These are phyloP conservation scores for Pagrus major DNA, from an alignment of 2,113 vertebrate species.

Conservation along the genomic window DNA sequence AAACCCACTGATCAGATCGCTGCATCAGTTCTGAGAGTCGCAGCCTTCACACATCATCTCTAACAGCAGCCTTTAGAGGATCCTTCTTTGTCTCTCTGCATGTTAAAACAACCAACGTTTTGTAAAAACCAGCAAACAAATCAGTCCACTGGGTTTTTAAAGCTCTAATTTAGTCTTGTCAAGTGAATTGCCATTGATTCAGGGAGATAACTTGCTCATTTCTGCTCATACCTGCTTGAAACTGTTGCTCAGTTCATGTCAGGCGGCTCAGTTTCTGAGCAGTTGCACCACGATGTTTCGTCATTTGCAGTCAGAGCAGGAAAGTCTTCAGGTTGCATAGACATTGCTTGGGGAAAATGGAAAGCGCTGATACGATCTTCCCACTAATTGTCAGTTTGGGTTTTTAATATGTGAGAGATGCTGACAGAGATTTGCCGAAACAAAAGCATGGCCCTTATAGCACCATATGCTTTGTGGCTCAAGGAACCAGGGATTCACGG, in stretches of 20 bases:
- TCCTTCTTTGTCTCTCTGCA: background rate
- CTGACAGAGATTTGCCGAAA: background rate
- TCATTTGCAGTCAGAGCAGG: constrained; percentile 43
- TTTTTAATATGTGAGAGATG: background rate
- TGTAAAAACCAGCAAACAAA: constrained; percentile 16
- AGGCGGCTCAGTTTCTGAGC: constrained; percentile 11
- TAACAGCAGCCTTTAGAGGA: background rate
- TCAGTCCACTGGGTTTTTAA: constrained; percentile 20
- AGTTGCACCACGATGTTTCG: no score
- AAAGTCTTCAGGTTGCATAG: constrained; percentile 5
- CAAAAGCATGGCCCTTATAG: background rate
- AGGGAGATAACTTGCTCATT: constrained; percentile 6
- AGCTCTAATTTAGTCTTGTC: constrained; percentile 7
- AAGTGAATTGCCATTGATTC: constrained; percentile 29
- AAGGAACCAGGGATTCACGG: no score
- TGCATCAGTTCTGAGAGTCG: background rate
- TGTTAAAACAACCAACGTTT: constrained; percentile 23
- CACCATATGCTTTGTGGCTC: constrained; percentile 11
- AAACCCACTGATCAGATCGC: constrained; percentile 29
- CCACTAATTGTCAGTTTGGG: constrained; percentile 1
- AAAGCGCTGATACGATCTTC: constrained; percentile 1
- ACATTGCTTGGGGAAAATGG: constrained; percentile 1
- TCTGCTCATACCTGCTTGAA: constrained; percentile 43
- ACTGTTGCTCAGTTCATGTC: constrained; percentile 41
- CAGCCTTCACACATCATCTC: no score